Conservation (phyloP, 2,113 vertebrate genomes). For the Ceratotherium simum region DNA sequence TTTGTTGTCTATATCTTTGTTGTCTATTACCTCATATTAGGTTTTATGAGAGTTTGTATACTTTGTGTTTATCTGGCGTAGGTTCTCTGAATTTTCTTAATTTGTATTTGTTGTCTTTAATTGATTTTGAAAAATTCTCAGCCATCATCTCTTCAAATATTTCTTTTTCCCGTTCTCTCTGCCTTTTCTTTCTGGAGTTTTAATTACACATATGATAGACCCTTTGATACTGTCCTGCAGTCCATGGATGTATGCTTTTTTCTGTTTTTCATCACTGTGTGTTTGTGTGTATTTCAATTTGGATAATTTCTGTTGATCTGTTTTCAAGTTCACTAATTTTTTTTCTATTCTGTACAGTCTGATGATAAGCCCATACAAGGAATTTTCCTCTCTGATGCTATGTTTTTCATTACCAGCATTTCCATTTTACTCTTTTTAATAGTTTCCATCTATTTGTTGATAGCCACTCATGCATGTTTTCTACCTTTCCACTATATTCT, state of each 20-base stretch:
- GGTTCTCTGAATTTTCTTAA: neutral
- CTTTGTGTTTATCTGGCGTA: neutral
- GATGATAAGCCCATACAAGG: neutral
- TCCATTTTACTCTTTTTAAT: neutral
- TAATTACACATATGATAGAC: neutral
- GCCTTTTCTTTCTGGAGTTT: neutral
- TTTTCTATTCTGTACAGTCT: neutral
- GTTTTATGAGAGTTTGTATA: neutral
- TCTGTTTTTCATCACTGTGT: neutral
- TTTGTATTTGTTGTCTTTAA: slow-evolving; percentile 23
- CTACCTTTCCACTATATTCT: neutral
- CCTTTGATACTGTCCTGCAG: neutral
- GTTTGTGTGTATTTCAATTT: neutral
- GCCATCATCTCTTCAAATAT: neutral
- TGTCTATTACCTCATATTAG: neutral
- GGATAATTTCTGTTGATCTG: neutral
- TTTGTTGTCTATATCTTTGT: neutral
- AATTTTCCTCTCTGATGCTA: neutral
- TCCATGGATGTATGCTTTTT: neutral
- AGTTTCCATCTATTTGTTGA: neutral
- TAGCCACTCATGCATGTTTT: neutral
- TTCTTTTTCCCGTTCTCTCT: neutral
- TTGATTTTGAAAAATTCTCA: neutral
- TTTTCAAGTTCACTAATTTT: slow-evolving; percentile 2
- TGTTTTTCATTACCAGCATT: neutral